These are phyloP conservation scores for Sclerurus mexicanus DNA, from an alignment of 2,113 vertebrate genomes.

Conservation along the genomic window DNA sequence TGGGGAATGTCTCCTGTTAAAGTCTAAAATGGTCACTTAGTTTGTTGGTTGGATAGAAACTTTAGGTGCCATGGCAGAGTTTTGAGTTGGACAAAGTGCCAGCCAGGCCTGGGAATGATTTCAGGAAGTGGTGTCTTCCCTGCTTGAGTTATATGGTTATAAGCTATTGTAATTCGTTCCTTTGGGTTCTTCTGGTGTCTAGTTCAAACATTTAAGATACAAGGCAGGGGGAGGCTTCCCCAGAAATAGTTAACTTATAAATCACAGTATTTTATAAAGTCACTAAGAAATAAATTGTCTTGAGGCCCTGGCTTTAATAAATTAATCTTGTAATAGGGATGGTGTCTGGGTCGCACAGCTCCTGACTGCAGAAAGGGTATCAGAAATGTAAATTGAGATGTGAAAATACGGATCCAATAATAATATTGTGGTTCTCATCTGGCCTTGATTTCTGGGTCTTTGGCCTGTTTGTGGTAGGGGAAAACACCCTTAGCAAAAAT, in stretches of 20 bases:
- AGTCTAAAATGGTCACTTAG: background rate
- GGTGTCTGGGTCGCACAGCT: background rate
- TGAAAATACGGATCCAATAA: background rate
- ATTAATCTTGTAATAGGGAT: background rate
- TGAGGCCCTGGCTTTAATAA: background rate
- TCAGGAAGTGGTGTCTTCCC: background rate
- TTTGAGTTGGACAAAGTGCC: background rate
- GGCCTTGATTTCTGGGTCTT: background rate
- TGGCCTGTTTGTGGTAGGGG: background rate
- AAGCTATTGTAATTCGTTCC: background rate
- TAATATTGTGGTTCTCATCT: background rate
- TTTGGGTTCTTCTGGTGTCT: background rate
- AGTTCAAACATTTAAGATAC: background rate
- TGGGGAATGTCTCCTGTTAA: background rate
- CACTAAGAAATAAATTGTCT: background rate
- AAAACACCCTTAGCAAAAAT: background rate
- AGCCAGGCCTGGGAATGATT: background rate
- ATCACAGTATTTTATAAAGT: background rate
- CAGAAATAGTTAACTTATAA: background rate
- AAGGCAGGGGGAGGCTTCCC: background rate
- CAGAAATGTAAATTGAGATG: background rate
- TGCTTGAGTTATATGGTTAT: background rate
- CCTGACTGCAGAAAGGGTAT: background rate
- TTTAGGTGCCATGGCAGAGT: background rate
- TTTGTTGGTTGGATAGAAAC: background rate